Conservation (phyloP, 2,797 vertebrate genomes). For the Hoplostethus atlanticus region DNA sequence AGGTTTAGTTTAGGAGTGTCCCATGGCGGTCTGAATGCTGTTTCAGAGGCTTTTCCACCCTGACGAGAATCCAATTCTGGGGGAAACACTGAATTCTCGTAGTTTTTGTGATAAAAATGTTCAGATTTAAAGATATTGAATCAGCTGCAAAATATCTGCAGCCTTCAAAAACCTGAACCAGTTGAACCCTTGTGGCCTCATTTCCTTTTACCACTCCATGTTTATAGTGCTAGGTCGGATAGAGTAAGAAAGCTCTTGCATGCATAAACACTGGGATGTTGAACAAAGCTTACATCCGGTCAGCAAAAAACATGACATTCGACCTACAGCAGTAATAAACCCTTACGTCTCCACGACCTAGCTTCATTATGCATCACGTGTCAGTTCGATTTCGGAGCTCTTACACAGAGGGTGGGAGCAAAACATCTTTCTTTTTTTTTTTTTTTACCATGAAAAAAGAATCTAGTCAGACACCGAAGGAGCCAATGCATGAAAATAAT, state of each 20-base stretch:
- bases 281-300: background rate
- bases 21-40: too few relatives aligned
- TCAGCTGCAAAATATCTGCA: too few relatives aligned
- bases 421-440: slow-evolving; percentile 38
- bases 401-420: slow-evolving; percentile 39
- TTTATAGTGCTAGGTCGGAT: background rate
- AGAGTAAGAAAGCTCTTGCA: background rate
- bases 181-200: background rate
- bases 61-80: too few relatives aligned
- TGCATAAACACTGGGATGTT: background rate
- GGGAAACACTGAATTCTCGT: too few relatives aligned
- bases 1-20: too few relatives aligned
- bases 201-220: background rate
- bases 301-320: background rate
- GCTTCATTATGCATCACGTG: slow-evolving; percentile 41
- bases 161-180: too few relatives aligned
- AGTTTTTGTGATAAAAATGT: too few relatives aligned
- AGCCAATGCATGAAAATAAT: slow-evolving; percentile 89
- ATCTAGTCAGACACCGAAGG: slow-evolving; percentile 77
- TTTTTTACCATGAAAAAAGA: slow-evolving; percentile 58
- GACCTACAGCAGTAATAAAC: background rate
- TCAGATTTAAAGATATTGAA: too few relatives aligned
- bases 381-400: slow-evolving; percentile 23
- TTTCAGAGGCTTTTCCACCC: too few relatives aligned
- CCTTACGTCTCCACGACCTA: slow-evolving; percentile 25